A percentile compares a stretch with the other conserved stretches of the same genome.
phyloP scores from a whole-genome alignment of 2,888 invertebrate species.

The Cylloceria caligata region DNA sequence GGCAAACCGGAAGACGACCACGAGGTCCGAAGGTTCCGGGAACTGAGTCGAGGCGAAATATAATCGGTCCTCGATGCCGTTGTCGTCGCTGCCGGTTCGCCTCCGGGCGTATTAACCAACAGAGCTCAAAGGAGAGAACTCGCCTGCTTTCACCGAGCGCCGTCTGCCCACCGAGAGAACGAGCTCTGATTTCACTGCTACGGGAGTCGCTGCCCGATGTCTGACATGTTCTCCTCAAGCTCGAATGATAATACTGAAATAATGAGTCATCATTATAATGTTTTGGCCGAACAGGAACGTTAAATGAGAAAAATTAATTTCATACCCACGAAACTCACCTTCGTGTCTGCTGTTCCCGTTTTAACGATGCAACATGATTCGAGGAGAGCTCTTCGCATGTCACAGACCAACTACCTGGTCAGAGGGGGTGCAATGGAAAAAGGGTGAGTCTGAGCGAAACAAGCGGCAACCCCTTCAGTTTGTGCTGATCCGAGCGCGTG shows the following conservation, averaged over 20 bases:
- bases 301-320: too few species aligned
- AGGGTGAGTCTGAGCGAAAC: constrained; percentile 14
- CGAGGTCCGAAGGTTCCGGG: constrained; percentile 55
- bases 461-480: constrained; percentile 22
- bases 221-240: not conserved
- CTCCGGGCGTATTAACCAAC: constrained; percentile 41
- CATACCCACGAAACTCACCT: too few species aligned
- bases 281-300: not conserved
- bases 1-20: constrained; percentile 53
- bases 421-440: too few species aligned
- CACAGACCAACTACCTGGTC: not conserved
- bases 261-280: constrained; percentile 40
- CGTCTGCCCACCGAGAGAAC: not conserved
- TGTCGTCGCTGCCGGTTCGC: constrained; percentile 19
- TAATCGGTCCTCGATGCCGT: constrained; percentile 35
- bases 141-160: constrained; percentile 49
- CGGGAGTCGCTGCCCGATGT: not conserved
- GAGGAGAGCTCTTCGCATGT: not conserved
- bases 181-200: not conserved
- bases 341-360: not conserved
- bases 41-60: constrained; percentile 40
- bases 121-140: constrained; percentile 23
- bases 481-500: not conserved
- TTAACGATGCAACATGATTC: constrained; percentile 18
- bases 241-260: constrained; percentile 33